phyloP scores from a whole-genome alignment of 2,113 vertebrate genomes.

The Thymallus thymallus region DNA sequence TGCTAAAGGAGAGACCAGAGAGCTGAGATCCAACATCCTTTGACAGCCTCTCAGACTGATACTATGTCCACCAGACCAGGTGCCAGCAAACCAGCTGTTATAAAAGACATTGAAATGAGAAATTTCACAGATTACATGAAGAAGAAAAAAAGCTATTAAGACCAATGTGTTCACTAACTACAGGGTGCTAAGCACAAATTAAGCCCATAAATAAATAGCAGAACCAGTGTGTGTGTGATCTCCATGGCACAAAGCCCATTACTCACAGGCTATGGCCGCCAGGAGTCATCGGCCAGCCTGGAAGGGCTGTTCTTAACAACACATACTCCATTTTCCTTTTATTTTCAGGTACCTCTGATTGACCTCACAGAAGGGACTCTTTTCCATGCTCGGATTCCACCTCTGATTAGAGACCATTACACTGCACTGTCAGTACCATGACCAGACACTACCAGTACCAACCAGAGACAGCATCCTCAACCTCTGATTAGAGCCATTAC shows the following conservation, averaged over 20 bases:
- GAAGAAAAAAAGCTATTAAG: too few species aligned
- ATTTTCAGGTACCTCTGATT: neutral
- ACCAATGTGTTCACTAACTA: conserved; percentile 49
- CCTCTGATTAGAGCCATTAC: too few species aligned
- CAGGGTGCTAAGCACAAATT: conserved; percentile 38
- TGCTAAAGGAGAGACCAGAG: too few species aligned
- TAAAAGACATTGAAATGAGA: too few species aligned
- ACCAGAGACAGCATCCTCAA: too few species aligned
- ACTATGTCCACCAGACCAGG: too few species aligned
- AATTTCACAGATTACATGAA: too few species aligned
- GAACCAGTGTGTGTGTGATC: conserved; percentile 41
- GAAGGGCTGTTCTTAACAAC: conserved; percentile 17
- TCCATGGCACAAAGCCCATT: conserved; percentile 53
- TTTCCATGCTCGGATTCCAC: conserved; percentile 2
- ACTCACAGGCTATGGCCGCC: conserved; percentile 17
- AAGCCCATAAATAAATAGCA: conserved; percentile 58
- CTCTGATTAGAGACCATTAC: conserved; percentile 12
- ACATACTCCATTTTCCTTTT: neutral
- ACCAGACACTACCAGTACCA: neutral
- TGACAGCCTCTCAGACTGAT: too few species aligned
- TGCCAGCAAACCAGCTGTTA: too few species aligned
- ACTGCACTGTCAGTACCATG: neutral
- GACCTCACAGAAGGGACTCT: conserved; percentile 11
- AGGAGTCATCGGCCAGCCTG: conserved; percentile 24
- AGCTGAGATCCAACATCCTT: too few species aligned